Evolutionary conservation across 1,140 invertebrate species (phyloP), one percentile per base, ranked within the genome.

Genomic region (Dendrolimus punctatus): DNA sequence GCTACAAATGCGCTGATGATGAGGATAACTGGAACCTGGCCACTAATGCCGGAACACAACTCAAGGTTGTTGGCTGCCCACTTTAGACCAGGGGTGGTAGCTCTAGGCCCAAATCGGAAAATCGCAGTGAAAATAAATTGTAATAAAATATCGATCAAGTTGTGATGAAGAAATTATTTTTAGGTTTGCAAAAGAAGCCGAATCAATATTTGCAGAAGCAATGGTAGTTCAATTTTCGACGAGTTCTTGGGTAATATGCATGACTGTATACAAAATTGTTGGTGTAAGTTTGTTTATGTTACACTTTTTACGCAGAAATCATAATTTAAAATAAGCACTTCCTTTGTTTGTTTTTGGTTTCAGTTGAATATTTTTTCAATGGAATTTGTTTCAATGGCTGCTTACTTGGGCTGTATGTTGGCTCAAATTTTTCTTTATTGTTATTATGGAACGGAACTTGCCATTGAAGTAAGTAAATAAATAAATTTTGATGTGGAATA

Each of bases 391-490:
- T 72, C 69, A 5, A 73, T 76, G 65, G 62, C 58, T 3, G 49
- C 66, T 40, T 82, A 82, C 58, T 58, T 82, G 8, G 55, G 57
- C 1, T 76, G 75, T 46, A 82, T 82, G 65, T 48, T 80, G 43
- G 67, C 62, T 5, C 79, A 82, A 46, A 58, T 80, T 8, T 80
- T 79, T 51, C 73, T 80, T 44, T 82, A 77, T 57, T 82, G 79
- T 51, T 79, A 73, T 53, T 76, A 67, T 51, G 76, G 79, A 49
- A 77, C 76, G 23, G 65, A 75, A 57, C 53, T 82, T 4, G 73
- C 62, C 55, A 42, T 48, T 47, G 71, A 82, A 65, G 76, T 80
- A 66, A 54, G 44, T 44, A 51, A 44, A 44, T 46, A n/a, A 42
- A 49, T 44, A 48, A n/a, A 37, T 4, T 7, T 40, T 39, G 37